phyloP scores from a whole-genome alignment of 2,113 vertebrate species.

The Caranx ignobilis region DNA sequence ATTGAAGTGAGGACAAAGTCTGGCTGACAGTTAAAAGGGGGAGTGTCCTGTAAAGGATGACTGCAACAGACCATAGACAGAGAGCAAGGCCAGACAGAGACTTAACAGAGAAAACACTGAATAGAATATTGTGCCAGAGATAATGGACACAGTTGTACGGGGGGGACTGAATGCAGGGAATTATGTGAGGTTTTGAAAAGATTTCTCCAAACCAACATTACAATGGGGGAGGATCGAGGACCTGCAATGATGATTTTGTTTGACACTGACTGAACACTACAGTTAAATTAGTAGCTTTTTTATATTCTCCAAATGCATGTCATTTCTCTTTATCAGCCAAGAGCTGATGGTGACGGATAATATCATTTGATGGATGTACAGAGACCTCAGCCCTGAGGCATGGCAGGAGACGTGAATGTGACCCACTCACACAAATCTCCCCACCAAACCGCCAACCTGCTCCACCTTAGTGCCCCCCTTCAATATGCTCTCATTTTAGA shows the following conservation, averaged over 20 bases:
- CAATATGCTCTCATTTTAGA: slow-evolving; percentile 81
- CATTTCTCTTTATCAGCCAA: slow-evolving; percentile 59
- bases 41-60: slow-evolving; percentile 53
- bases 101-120: slow-evolving; percentile 54
- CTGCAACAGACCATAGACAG: slow-evolving; percentile 45
- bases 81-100: slow-evolving; percentile 53
- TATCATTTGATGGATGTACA: slow-evolving; percentile 60
- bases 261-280: slow-evolving; percentile 46
- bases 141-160: slow-evolving; percentile 65
- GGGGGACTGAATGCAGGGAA: slow-evolving; percentile 51
- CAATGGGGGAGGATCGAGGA: slow-evolving; percentile 11
- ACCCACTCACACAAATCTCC: slow-evolving; percentile 59
- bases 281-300: slow-evolving; percentile 39
- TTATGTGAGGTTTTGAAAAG: slow-evolving; percentile 61
- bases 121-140: slow-evolving; percentile 58
- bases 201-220: slow-evolving; percentile 54
- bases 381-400: slow-evolving; percentile 38
- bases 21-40: slow-evolving; percentile 43
- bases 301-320: slow-evolving; percentile 45
- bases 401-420: slow-evolving; percentile 56
- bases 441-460: slow-evolving; percentile 51
- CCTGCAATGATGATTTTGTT: slow-evolving; percentile 28
- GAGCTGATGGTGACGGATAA: slow-evolving; percentile 66
- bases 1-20: slow-evolving; percentile 39
- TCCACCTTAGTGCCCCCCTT: slow-evolving; percentile 74